Evolutionary conservation across 2,797 vertebrate species (phyloP), one percentile per base, ranked within the genome.

Genomic region (Lophura swinhoii): DNA sequence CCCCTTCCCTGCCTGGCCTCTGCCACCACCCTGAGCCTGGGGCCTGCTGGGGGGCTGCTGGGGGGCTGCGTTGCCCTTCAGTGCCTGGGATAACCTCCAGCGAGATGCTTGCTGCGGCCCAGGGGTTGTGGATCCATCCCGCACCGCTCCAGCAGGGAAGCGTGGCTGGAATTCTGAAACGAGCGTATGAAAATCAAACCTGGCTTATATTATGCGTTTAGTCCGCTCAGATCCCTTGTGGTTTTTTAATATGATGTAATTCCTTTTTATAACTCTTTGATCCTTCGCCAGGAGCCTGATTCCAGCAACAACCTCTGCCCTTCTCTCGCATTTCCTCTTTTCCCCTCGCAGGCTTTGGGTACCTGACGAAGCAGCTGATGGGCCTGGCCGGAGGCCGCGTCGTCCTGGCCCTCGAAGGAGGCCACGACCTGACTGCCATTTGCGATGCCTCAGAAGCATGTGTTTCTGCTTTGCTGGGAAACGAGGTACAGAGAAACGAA

Each of bases 311-410:
- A 74, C 94, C 94, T 95, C 92, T 90, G 77, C 91, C 96, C 93
- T 93, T 78, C 95, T 91, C 23, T 97, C 96, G 97, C 96, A 97
- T 98, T 98, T 97, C 95, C 97, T 97, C 93, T 78, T 76, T 62
- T 75, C 35, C 35, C 44, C 70, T 89, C 5, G 83, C 98, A 99
- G 99, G 99, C 97, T 99, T 99, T 5, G 99, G 99, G 94, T 99
- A 99, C 98, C 98, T 99, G 98, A 99, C 99, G 59, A 98, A 99
- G 98, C 99, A 99, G 97, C 99, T 99, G 97, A 99, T 99, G 99
- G 98, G 95, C 83, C 97, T 99, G 98, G 99, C 99, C 5, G 98
- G 98, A 71, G 99, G 99, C 78, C 98, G 99, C 11, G 49, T 99
- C 2, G 98, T 99, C 72, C 98, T 99, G 43, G 99, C 99, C 75